Conservation (phyloP, 2,888 invertebrate species). For the Heliconius cydno region DNA sequence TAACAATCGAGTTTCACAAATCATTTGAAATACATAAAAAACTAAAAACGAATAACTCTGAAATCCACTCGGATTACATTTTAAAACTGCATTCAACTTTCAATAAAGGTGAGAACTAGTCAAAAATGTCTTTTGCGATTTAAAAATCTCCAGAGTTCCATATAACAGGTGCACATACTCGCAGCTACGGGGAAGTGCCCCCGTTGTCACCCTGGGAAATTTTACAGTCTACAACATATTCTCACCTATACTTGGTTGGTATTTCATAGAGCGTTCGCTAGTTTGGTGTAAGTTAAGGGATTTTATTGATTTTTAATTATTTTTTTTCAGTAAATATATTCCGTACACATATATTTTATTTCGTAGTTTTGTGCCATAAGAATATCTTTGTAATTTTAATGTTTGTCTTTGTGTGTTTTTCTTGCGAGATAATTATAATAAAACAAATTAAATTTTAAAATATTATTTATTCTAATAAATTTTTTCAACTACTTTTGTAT, state of each 20-base stretch:
- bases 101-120: slow-evolving; percentile 37
- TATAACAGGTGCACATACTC: slow-evolving; percentile 49
- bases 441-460: too few species aligned
- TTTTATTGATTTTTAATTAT: background rate
- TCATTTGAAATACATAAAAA: background rate
- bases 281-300: slow-evolving; percentile 21
- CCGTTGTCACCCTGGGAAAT: slow-evolving; percentile 57
- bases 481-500: background rate
- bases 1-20: background rate
- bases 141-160: slow-evolving; percentile 50
- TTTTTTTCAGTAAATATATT: background rate
- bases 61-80: slow-evolving; percentile 24
- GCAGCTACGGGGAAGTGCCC: slow-evolving; percentile 52
- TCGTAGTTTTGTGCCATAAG: too few species aligned
- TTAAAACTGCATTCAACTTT: slow-evolving; percentile 30
- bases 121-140: slow-evolving; percentile 50
- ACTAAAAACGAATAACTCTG: background rate
- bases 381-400: too few species aligned
- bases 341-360: too few species aligned
- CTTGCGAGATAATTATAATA: too few species aligned
- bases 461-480: too few species aligned
- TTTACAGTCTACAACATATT: slow-evolving; percentile 56
- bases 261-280: slow-evolving; percentile 51
- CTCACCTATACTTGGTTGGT: slow-evolving; percentile 50
- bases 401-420: too few species aligned